Base-by-base conservation (phyloP, 2,797 vertebrate species). In the Sebastes melanostomus region DNA sequence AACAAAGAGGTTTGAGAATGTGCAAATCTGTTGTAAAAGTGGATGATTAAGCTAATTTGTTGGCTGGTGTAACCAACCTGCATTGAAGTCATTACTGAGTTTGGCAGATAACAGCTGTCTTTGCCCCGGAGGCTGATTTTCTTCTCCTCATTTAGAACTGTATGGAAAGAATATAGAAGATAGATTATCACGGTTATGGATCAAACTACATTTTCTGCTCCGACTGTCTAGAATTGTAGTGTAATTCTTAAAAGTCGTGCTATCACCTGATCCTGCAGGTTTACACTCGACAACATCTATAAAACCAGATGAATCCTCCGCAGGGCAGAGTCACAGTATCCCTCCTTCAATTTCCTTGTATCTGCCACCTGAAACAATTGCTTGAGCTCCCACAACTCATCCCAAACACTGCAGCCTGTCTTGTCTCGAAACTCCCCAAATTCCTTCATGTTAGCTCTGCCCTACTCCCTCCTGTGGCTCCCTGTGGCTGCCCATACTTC, bases 361-460 rank as follows among this genome's bases (percentile, higher is more conserved):
- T 67, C 52, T 50, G 30, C 55, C 55, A 50, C 71, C 24, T 75
- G 72, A 60, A 77, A 72, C 10, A 27, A 59, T 69, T 61, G 38
- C 67, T 66, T 29, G 11, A 86, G 54, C 46, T 16, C 42, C 18
- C 24, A 72, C 62, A 77, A 42, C 68, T 73, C 67, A 81, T 77
- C 62, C 27, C 13, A 77, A 80, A 80, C 36, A 56, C 73, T 34
- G 58, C 81, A 77, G 79, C 4, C 72, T 71, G 58, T 75, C 81
- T 78, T 29, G 32, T 81, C 63, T 62, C 27, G 7, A 77, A 56
- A 27, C 58, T 65, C 25, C 34, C 52, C 34, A 61, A 46, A 85
- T 85, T 83, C 72, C 65, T 79, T 62, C 65, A 78, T 75, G 71
- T 82, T 60, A 55, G 32, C 54, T 67, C 50, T 59, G 7, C 78